A percentile compares a stretch with the other conserved stretches of the same genome.
phyloP scores from a whole-genome alignment of 2,113 vertebrate species.

The Poicephalus meyeri region DNA sequence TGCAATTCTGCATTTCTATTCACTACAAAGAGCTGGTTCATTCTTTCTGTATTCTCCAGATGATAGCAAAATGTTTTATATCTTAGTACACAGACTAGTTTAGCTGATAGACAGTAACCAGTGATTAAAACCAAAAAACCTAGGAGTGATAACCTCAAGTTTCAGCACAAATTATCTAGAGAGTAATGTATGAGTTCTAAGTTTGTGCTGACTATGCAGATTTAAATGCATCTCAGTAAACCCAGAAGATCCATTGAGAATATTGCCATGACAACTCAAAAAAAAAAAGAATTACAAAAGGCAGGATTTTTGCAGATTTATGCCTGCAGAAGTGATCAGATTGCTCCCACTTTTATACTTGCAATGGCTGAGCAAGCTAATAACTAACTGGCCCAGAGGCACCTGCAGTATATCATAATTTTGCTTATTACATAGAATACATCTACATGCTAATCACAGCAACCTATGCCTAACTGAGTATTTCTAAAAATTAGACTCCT shows the following conservation, averaged over 20 bases:
- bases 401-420: background rate
- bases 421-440: background rate
- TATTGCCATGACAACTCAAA: background rate
- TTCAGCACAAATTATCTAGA: conserved; percentile 22
- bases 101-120: background rate
- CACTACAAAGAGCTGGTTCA: background rate
- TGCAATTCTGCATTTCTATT: background rate
- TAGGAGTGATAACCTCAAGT: conserved; percentile 21
- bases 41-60: background rate
- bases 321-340: background rate
- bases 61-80: background rate
- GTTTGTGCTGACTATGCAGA: conserved; percentile 25
- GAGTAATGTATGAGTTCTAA: background rate
- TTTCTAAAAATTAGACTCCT: background rate
- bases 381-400: background rate
- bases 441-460: background rate
- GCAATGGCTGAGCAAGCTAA: background rate
- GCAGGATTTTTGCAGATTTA: background rate
- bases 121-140: background rate
- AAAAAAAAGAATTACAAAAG: background rate
- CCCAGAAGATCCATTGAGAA: conserved; percentile 35
- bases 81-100: background rate
- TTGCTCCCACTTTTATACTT: background rate
- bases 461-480: background rate
- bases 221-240: background rate